Evolutionary conservation across 2,888 invertebrate species (phyloP), one percentile per base, ranked within the genome.

Genomic region (Orthosia gothica): DNA sequence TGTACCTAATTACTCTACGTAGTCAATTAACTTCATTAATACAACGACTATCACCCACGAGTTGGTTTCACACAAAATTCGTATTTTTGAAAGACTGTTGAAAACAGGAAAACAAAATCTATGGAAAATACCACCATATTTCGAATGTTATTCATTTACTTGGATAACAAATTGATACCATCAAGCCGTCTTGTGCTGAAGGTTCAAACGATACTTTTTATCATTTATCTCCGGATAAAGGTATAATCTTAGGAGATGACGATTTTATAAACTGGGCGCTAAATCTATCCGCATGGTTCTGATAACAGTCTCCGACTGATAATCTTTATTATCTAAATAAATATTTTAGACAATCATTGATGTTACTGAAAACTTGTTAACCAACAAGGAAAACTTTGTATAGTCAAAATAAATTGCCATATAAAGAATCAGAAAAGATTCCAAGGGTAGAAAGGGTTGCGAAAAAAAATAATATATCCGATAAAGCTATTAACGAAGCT

Each of bases 201-300:
- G 79, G 72, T 77, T 70, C 71, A 80, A 74, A 81, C 74, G 83
- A 88, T 88, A 89, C 67, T 32, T 40, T 79, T 90, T 92, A 92
- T 92, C 91, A 74, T 67, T 80, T 91, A 90, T 89, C 88, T 85
- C 73, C 62, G 88, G 91, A 92, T 92, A 92, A 89, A 84, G 73
- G 71, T 84, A 81, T 81, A 57, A 76, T 76, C 80, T 80, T 58
- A 70, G 59, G 49, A 78, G 82, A 84, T 81, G 89, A 86, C 74
- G 76, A 78, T 61, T 79, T 65, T 75, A 66, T 81, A 71, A 79
- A 71, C 76, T 76, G 55, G 66, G 55, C 61, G 63, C 59, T 71
- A 85, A 71, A n/a, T 68, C 64, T 68, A 52, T 72, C 64, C 61
- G 52, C 70, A 64, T 47, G 49, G 23, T 62, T n/a, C 18, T 62